Evolutionary conservation across 2,888 invertebrate species (phyloP).

Genomic region (Thumatha senex): DNA sequence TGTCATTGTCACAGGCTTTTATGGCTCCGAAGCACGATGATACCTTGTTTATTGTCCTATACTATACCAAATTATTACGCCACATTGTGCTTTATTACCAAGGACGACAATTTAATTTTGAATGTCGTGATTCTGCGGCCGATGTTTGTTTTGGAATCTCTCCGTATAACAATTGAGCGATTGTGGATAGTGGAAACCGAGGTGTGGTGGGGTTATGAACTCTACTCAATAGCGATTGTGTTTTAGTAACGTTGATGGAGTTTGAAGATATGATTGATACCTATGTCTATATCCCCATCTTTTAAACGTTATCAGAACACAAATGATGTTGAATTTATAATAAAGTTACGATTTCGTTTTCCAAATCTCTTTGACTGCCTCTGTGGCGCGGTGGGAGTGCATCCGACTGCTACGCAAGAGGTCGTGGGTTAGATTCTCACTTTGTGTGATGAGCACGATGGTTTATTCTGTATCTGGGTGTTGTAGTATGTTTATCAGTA

Average conservation of each 20-base stretch:
- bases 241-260: conserved; percentile 1
- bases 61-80: not conserved
- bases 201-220: conserved; percentile 34
- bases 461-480: no score
- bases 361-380: no score
- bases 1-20: conserved; percentile 42
- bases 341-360: no score
- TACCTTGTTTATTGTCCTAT: conserved; percentile 18
- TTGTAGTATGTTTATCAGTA: no score
- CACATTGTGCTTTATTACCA: conserved; percentile 17
- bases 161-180: conserved; percentile 32
- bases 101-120: conserved; percentile 14
- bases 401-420: no score
- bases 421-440: no score
- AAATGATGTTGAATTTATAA: no score
- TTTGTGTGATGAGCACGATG: no score
- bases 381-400: no score
- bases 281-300: no score
- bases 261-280: not conserved
- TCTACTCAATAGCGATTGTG: conserved; percentile 14
- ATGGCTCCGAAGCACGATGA: conserved; percentile 22
- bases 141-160: conserved; percentile 20
- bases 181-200: conserved; percentile 22
- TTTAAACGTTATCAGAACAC: no score
- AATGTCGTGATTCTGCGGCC: not conserved